Evolutionary conservation across 2,113 vertebrate species (phyloP).

Genomic region (human): GRCh38 chr1:225731501-225732000

Average conservation of each 20-base stretch:
- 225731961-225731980: no score
- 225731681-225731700: not conserved
- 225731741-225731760: not conserved
- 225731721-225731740: not conserved
- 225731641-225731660: not conserved
- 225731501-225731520: not conserved
- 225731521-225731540: not conserved
- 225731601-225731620: not conserved
- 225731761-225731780: not conserved
- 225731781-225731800: not conserved
- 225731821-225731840: not conserved
- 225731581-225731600: not conserved
- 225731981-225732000: no score
- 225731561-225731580: not conserved
- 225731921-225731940: no score
- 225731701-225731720: not conserved
- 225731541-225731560: not conserved
- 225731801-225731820: not conserved
- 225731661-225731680: not conserved
- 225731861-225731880: not conserved
- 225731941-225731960: no score
- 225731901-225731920: no score
- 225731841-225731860: not conserved
- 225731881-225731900: no score
- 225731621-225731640: not conserved